Evolutionary conservation across 2,797 vertebrate species (phyloP).

Genomic region (Pseudomugil tenellus): DNA sequence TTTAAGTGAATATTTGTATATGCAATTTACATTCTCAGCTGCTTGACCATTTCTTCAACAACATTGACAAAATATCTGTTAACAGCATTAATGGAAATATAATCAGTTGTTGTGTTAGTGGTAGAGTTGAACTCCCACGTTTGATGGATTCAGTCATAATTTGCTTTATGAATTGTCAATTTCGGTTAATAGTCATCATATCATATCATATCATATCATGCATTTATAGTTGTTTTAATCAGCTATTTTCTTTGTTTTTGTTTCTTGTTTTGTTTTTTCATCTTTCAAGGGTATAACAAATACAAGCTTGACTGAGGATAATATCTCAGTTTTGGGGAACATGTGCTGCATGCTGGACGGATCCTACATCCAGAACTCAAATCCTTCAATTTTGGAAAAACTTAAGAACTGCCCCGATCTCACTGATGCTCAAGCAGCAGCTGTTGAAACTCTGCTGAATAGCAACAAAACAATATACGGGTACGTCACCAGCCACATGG

Average conservation of each 20-base stretch:
- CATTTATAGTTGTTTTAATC: neutral
- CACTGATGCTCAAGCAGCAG: conserved; percentile 31
- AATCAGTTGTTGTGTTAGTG: too few relatives aligned
- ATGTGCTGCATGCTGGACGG: conserved; percentile 76
- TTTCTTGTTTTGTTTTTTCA: neutral
- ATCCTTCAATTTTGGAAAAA: conserved; percentile 73
- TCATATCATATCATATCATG: too few relatives aligned
- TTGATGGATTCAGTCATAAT: too few relatives aligned
- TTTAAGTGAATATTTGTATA: too few relatives aligned
- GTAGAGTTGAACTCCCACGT: too few relatives aligned
- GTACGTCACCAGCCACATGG: conserved; percentile 47
- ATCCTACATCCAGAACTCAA: conserved; percentile 71
- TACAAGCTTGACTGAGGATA: conserved; percentile 55
- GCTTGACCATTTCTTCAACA: too few relatives aligned
- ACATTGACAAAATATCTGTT: neutral
- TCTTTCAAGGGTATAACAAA: conserved; percentile 68
- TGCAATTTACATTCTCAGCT: too few relatives aligned
- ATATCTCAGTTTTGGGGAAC: conserved; percentile 75
- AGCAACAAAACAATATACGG: conserved; percentile 64
- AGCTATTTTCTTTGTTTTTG: neutral
- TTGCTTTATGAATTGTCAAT: too few relatives aligned
- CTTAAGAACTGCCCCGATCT: conserved; percentile 72
- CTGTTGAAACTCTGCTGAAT: conserved; percentile 54
- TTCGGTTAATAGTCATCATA: too few relatives aligned
- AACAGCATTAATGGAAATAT: neutral